These are phyloP conservation scores for Chamaetylas fuelleborni DNA, from an alignment of 2,113 vertebrate species.

Conservation along the genomic window DNA sequence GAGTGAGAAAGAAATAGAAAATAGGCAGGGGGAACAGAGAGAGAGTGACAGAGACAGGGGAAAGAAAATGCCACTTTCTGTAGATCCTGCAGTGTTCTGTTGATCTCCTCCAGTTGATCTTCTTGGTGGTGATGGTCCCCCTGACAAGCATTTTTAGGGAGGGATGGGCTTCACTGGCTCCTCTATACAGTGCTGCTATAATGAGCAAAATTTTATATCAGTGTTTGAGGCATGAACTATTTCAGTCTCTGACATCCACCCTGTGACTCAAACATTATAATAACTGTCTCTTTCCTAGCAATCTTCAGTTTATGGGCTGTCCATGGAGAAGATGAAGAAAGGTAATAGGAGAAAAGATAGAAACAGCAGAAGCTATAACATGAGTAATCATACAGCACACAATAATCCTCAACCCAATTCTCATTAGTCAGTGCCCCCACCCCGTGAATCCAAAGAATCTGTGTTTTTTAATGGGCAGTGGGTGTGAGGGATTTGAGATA, in stretches of 20 bases:
- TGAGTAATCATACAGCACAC: neutral
- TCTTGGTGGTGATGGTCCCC: neutral
- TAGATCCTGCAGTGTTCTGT: neutral
- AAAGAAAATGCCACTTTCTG: neutral
- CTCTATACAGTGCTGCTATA: neutral
- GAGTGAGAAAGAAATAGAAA: neutral
- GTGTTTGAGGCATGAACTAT: no score
- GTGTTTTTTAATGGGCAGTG: neutral
- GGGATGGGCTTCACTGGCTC: no score
- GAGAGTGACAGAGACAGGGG: neutral
- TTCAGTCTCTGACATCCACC: neutral
- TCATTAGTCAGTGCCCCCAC: neutral
- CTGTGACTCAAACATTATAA: neutral
- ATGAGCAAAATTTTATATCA: neutral
- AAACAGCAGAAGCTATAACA: neutral
- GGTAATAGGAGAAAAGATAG: neutral
- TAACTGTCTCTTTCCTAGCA: neutral
- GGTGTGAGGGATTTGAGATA: neutral
- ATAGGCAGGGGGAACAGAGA: neutral
- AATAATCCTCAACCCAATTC: neutral
- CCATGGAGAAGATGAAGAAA: neutral
- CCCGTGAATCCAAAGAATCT: neutral
- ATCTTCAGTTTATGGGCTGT: neutral
- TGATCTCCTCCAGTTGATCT: neutral
- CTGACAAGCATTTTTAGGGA: neutral